Conservation (phyloP, 2,797 vertebrate genomes). For the Rhinichthys osculus region DNA sequence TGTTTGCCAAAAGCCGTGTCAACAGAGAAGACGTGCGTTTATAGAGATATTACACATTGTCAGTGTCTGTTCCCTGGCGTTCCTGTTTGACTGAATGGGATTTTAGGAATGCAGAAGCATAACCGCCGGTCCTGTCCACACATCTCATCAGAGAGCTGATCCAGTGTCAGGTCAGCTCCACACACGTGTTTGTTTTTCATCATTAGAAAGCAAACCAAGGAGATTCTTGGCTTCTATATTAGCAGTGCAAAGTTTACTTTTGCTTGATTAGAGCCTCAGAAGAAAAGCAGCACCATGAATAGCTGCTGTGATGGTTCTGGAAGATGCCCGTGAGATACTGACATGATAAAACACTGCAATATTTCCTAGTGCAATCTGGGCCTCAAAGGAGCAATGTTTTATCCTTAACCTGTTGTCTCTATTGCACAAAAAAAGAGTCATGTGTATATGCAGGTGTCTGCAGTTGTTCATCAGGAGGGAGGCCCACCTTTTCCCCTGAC, state of each 20-base stretch:
- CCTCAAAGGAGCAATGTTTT: constrained; percentile 24
- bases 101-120: constrained; percentile 71
- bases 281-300: constrained; percentile 5
- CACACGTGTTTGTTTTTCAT: constrained; percentile 82
- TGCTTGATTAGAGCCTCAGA: constrained; percentile 68
- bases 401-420: constrained; percentile 16
- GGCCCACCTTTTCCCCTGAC: constrained; percentile 90
- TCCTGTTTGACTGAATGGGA: constrained; percentile 57
- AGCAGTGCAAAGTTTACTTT: constrained; percentile 71
- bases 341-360: not conserved
- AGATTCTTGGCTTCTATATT: constrained; percentile 70
- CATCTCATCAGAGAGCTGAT: constrained; percentile 73
- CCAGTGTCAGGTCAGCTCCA: constrained; percentile 75
- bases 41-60: constrained; percentile 81
- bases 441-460: not conserved
- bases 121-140: constrained; percentile 70
- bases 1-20: constrained; percentile 81
- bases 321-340: constrained; percentile 16
- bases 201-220: constrained; percentile 80
- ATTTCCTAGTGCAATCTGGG: not conserved
- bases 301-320: constrained; percentile 34
- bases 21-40: constrained; percentile 81
- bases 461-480: constrained; percentile 67
- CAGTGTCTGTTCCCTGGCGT: constrained; percentile 53
- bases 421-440: not conserved